Conservation (phyloP, 2,888 invertebrate genomes). For the Lasioglossum lativentre region DNA sequence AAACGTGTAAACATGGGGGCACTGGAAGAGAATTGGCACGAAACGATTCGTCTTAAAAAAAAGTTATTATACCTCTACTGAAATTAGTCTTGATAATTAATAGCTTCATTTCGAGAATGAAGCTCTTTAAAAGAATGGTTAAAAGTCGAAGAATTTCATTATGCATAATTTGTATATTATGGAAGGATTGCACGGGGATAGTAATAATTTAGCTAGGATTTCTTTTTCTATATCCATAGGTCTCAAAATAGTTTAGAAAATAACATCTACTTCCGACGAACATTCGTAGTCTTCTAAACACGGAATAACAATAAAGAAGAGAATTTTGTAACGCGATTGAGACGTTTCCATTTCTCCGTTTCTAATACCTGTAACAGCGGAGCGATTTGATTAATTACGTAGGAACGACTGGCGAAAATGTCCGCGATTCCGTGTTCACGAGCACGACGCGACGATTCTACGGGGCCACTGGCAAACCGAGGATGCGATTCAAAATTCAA, state of each 20-base stretch:
- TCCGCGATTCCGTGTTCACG: conserved; percentile 17
- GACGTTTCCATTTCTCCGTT: neutral
- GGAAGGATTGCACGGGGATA: neutral
- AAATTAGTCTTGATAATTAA: neutral
- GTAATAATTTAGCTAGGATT: neutral
- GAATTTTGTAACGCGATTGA: neutral
- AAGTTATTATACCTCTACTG: neutral
- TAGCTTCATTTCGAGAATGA: neutral
- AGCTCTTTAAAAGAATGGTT: neutral
- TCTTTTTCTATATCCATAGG: neutral
- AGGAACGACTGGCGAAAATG: conserved; percentile 19
- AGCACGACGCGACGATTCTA: conserved; percentile 13
- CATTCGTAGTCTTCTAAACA: neutral
- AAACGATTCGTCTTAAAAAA: neutral
- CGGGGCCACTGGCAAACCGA: neutral
- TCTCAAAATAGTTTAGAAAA: neutral
- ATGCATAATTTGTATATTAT: neutral
- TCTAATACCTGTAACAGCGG: neutral
- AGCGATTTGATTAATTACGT: neutral
- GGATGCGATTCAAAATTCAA: conserved; percentile 39
- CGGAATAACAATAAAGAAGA: neutral
- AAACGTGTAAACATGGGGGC: neutral
- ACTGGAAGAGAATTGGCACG: neutral
- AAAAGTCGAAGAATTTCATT: neutral
- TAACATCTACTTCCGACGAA: neutral